Evolutionary conservation across 23 tunicate genomes (phyloP).

Genomic region (Trididemnum miniatum): DNA sequence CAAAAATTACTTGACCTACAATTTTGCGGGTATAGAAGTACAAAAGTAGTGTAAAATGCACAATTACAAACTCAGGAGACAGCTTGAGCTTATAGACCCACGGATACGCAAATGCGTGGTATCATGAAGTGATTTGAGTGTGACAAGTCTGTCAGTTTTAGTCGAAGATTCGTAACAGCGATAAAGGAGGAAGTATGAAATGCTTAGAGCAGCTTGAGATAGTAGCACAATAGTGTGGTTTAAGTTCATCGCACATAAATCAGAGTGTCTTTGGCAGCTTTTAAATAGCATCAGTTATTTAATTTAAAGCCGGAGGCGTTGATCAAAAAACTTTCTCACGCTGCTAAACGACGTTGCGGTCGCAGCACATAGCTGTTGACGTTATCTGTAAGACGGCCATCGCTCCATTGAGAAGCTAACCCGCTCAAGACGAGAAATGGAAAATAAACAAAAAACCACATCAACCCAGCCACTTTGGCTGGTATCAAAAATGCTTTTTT

Average conservation of each 20-base stretch:
- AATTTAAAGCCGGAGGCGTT: conserved; percentile 31
- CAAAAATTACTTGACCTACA: too few relatives aligned
- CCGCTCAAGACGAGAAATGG: not conserved
- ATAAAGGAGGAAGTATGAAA: too few relatives aligned
- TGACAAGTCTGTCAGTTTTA: too few relatives aligned
- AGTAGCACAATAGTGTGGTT: too few relatives aligned
- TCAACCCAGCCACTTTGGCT: not conserved
- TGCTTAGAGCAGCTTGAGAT: too few relatives aligned
- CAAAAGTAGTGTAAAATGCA: too few relatives aligned
- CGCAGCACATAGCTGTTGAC: conserved; percentile 4
- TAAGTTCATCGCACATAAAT: conserved; percentile 4
- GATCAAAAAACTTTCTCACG: conserved; percentile 34
- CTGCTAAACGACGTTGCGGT: conserved; percentile 18
- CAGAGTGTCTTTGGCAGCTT: not conserved
- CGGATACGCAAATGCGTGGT: too few relatives aligned
- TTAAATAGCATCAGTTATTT: conserved; percentile 9
- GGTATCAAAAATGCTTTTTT: not conserved
- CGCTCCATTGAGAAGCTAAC: not conserved
- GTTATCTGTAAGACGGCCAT: not conserved
- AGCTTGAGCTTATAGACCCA: too few relatives aligned
- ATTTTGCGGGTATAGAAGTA: too few relatives aligned
- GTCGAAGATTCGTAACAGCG: too few relatives aligned
- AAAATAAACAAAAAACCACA: conserved; percentile 18
- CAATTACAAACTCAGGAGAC: too few relatives aligned
- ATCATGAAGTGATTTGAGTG: too few relatives aligned